Base-by-base conservation (phyloP, 1,140 invertebrate species). In the Bactericera cockerelli region DNA sequence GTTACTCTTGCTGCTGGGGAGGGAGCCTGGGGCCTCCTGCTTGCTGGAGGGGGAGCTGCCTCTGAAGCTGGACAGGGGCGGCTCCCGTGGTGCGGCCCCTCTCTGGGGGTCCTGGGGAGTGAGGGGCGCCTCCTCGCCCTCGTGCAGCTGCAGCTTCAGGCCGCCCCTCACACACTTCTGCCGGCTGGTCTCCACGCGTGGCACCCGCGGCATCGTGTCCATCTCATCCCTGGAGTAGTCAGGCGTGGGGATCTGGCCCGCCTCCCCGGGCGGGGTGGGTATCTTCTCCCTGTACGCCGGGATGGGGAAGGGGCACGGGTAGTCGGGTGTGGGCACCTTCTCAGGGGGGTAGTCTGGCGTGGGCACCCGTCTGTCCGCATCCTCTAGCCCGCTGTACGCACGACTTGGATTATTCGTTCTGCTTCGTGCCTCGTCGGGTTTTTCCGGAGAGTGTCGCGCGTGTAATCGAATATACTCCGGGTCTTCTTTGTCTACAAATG, bases 131-230 rank as follows among this genome's bases (percentile, higher is more conserved):
- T n/a, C n/a, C n/a, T 49, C 42, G 19, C n/a, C n/a, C 22, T 19
- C 74, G 71, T 56, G 14, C n/a, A 31, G 24, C 4, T 56, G 6
- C 10, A 56, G n/a, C n/a, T 49, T 49, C 4, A 49, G 22, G 19
- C 8, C 4, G n/a, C n/a, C 42, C 19, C 42, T 4, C 8, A 19
- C 22, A 22, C 42, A 49, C 72, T 64, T 75, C 72, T 21, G 74
- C 62, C 16, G 73, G 72, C 64, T 75, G 74, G 53, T 75, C 73
- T 38, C 72, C 72, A 3, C 74, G 71, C 62, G 73, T 74, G 0
- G 73, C 74, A 14, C 74, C 73, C 1, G 72, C 68, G 6, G 71
- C 73, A 61, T 74, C 70, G 10, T 36, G 42, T 49, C 42, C 8
- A 49, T 49, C 22, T 49, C 22, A 22, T 49, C 42, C 22, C 22